Conservation (phyloP, 92 coral and sea anemone species). For the Bergia sp. region DNA sequence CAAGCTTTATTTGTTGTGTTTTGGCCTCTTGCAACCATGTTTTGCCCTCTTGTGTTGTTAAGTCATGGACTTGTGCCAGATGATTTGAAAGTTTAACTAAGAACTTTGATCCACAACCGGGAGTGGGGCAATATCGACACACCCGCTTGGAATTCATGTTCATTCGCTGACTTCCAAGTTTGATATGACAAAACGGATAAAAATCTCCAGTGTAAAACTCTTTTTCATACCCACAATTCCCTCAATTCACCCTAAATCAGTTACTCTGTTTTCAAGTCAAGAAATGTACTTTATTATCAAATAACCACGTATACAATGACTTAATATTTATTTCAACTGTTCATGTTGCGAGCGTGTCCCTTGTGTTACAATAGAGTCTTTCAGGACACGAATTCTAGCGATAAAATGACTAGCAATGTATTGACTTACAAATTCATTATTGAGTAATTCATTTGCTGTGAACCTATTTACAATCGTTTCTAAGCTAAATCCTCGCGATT, state of each 20-base stretch:
- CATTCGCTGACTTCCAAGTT: background rate
- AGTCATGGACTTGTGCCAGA: background rate
- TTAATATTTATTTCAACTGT: background rate
- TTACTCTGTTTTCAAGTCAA: constrained; percentile 3
- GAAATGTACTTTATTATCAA: background rate
- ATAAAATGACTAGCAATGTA: background rate
- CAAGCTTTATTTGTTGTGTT: constrained; percentile 24
- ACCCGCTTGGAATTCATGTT: background rate
- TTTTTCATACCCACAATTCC: constrained; percentile 5
- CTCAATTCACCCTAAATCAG: background rate
- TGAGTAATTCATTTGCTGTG: background rate
- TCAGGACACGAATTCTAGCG: background rate
- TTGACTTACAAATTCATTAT: background rate
- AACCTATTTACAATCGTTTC: too few species aligned
- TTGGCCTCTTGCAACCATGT: constrained; percentile 40
- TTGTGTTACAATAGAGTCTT: background rate
- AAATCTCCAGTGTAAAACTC: background rate
- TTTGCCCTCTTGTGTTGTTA: constrained; percentile 24
- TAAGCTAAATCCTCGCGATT: too few species aligned
- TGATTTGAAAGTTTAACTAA: too few species aligned
- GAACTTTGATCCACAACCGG: constrained; percentile 46
- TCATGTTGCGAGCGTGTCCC: background rate
- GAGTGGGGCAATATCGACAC: constrained; percentile 35
- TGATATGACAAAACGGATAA: background rate
- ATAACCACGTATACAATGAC: constrained; percentile 6